These are phyloP conservation scores for Fregetta grallaria DNA, from an alignment of 2,113 vertebrate species.

Conservation along the genomic window DNA sequence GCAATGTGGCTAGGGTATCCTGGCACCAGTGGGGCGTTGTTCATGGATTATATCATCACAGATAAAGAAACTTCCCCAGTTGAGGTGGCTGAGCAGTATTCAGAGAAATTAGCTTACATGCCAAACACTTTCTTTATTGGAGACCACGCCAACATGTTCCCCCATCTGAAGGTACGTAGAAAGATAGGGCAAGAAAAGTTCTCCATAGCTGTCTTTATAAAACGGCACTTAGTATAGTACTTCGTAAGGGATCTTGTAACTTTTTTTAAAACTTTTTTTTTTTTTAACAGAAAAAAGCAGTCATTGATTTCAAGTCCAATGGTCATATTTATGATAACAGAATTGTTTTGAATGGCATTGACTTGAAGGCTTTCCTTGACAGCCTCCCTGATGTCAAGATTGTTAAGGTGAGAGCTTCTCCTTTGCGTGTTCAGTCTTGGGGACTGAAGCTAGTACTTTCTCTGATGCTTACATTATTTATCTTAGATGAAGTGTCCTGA, in stretches of 20 bases:
- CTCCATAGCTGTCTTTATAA: not conserved
- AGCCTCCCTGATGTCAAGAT: constrained; percentile 97
- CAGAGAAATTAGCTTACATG: constrained; percentile 98
- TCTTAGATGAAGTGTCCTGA: constrained; percentile 93
- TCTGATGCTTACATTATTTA: not conserved
- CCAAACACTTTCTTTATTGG: constrained; percentile 98
- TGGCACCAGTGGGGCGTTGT: constrained; percentile 94
- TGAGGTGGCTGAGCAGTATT: constrained; percentile 95
- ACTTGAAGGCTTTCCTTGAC: constrained; percentile 97
- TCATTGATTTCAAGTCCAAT: constrained; percentile 98
- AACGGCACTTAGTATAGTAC: not conserved
- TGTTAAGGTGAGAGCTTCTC: constrained; percentile 83
- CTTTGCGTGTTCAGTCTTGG: not conserved
- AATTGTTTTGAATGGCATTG: constrained; percentile 97
- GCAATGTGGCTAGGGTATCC: constrained; percentile 98
- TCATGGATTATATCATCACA: constrained; percentile 98
- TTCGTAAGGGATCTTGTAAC: not conserved
- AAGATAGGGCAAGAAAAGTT: not conserved
- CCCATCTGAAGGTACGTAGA: constrained; percentile 89
- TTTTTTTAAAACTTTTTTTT: not conserved
- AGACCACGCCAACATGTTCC: constrained; percentile 99
- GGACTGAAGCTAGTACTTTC: not conserved
- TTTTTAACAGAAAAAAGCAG: constrained; percentile 92
- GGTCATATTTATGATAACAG: constrained; percentile 99
- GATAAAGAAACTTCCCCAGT: constrained; percentile 96